Evolutionary conservation across 2,888 invertebrate species (phyloP), one percentile per base, ranked within the genome.

Genomic region (Creontiades dilutus): DNA sequence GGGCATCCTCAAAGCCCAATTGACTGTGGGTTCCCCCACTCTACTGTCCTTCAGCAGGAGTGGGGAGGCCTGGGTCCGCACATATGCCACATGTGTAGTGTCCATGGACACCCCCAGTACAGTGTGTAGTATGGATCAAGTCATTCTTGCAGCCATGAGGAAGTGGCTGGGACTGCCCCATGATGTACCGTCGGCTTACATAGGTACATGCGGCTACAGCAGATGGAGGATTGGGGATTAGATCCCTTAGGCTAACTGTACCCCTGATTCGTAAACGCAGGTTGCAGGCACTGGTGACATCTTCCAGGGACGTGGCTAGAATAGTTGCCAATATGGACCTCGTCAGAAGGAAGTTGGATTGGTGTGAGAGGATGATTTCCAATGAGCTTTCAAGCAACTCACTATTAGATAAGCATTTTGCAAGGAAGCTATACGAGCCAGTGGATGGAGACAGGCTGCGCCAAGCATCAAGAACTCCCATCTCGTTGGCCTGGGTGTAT

Each of bases 161-260:
- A 90, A 75, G 5, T 92, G 92, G 92, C 89, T 93, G 1, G 91
- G 92, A 16, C 92, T 93, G 0, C 61, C 93, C 93, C 13, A 91
- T 0, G 93, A 93, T 88, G 89, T 91, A 4, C 92, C 93, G 0
- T 89, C 61, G 0, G 92, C 91, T 0, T 93, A 92, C 87, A n/a
- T n/a, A n/a, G n/a, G 92, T 93, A 86, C 82, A 82, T 23, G 46
- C 46, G 1, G 16, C 37, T 14, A 46, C 37, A 7, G 3, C 14
- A 4, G 82, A 92, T 90, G 92, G 91, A 89, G 93, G 91, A 11
- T 91, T 92, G 48, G 92, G 92, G 5, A 91, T 90, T 82, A 92
- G 91, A 61, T n/a, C 92, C 89, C 91, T 92, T 11, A 55, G 86
- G 13, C 23, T 55, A 80, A 4, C 55, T 84, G 81, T 90, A 12